Base-by-base conservation (phyloP, 2,888 invertebrate species). In the Augiades crinisus region DNA sequence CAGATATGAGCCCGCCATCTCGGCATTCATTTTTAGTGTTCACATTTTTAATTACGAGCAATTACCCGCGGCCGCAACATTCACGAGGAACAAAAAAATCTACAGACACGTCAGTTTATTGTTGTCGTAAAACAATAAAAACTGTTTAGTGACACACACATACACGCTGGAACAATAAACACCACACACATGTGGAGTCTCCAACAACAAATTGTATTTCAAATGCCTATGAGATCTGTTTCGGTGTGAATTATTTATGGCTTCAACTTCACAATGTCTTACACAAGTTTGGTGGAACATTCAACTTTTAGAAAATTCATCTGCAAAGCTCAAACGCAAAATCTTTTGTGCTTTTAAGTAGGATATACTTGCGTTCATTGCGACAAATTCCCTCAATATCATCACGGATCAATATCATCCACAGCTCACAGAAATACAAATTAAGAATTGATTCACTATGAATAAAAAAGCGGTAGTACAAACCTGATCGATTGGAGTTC, bases 51-150 rank as follows among this genome's bases (percentile, higher is more conserved):
- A 76, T 74, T 63, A 63, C 68, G 49, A 54, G 62, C 65, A 71
- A 75, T 75, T 66, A 72, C 66, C 60, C 63, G 50, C 60, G 54
- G 67, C 72, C 72, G 50, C 71, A 67, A 59, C 59, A 61, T 61
- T 58, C 53, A 54, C 13, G 47, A 27, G 17, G 49, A 56, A 58
- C 56, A 54, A 52, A 57, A 36, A 40, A 44, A 57, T 58, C 53
- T 56, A 44, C 49, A 24, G 10, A 5, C 12, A 30, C 38, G 52
- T 46, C 54, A 41, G 46, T 80, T 77, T 78, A 79, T 72, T 72
- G 72, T 71, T 63, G 69, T 71, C 67, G 71, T 78, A 69, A 78
- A 77, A 81, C 80, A 82, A 85, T 84, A 81, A 85, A 84, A 80
- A 70, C 64, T 62, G 73, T 69, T 69, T 78, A 79, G 82, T 78